Base-by-base conservation (phyloP, 2,113 vertebrate genomes). In the Willisornis vidua region DNA sequence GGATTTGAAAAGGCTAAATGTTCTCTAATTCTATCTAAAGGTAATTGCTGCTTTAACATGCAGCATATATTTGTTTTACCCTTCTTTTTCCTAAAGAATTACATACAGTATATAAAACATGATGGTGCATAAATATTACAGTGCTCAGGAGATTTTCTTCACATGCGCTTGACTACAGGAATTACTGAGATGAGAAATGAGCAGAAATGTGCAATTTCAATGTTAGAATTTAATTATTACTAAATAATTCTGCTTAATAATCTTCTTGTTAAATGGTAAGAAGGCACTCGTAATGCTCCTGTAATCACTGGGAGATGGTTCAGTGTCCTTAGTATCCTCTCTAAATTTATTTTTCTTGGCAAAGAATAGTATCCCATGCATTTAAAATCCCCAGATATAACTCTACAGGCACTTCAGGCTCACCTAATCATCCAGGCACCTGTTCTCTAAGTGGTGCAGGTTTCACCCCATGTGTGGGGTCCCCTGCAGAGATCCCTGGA, bases 401-500 rank as follows among this genome's bases (percentile, higher is more conserved):
- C 12, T 41, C 22, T 35, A 6, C 17, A 9, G n/a, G 9, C 62
- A 35, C 9, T 9, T 24, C 28, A 58, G 43, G 43, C 22, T 72
- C 37, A 41, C 31, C 18, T 71, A 4, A 45, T n/a, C 24, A 31
- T 9, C 31, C 0, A 3, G 61, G 29, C 59, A 73, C 22, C 28
- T 55, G 33, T 17, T 76, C 19, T 31, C 43, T 35, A 24, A 7
- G 37, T 17, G 58, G 5, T 9, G 54, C 29, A 19, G 17, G 13
- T 65, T 57, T 67, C 19, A 11, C 1, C 14, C 19, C 2, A 0
- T 11, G 39, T 5, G 12, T 20, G 29, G 25, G 15, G 10, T 51
- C 4, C 23, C 9, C 20, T 65, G 23, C 29, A 20, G 25, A 6
- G 31, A 66, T 28, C 19, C 7, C 28, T 35, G 55, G 49, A 78